A percentile compares a stretch with the other conserved stretches of the same genome.
phyloP scores from a whole-genome alignment of 2,888 invertebrate species.

The Eulithis prunata region DNA sequence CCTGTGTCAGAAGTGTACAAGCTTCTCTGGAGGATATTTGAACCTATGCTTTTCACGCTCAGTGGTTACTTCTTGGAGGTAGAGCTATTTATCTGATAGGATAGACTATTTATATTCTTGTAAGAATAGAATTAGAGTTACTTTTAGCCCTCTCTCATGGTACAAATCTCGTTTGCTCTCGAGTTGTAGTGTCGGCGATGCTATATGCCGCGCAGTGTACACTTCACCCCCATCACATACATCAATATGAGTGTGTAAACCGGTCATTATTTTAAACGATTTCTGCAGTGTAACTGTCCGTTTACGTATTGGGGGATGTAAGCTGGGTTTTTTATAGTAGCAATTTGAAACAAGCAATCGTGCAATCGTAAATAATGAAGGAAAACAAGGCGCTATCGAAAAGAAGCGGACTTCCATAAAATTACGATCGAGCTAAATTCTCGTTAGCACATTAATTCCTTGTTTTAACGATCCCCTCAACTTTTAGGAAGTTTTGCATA shows the following conservation, averaged over 20 bases:
- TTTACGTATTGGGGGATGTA: too few relatives aligned
- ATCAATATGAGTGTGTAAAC: background rate
- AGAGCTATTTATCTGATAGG: slow-evolving; percentile 34
- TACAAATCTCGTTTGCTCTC: too few relatives aligned
- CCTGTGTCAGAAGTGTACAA: slow-evolving; percentile 75
- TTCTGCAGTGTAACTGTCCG: too few relatives aligned
- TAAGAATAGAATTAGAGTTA: too few relatives aligned
- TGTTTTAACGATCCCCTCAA: slow-evolving; percentile 26
- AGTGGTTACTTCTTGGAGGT: slow-evolving; percentile 77
- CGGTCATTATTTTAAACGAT: too few relatives aligned
- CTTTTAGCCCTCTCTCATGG: too few relatives aligned
- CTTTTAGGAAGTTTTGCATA: slow-evolving; percentile 22
- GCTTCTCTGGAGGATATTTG: slow-evolving; percentile 72
- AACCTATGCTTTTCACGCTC: slow-evolving; percentile 77
- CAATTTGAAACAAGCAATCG: slow-evolving; percentile 2
- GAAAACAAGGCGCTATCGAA: slow-evolving; percentile 5
- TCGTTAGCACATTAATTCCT: slow-evolving; percentile 25
- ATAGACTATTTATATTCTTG: too few relatives aligned
- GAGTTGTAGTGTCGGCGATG: too few relatives aligned
- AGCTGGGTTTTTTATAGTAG: background rate
- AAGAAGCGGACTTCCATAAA: slow-evolving; percentile 15
- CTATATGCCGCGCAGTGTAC: too few relatives aligned
- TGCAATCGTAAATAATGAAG: slow-evolving; percentile 1
- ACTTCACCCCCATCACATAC: too few relatives aligned
- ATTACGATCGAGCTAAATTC: slow-evolving; percentile 11